Percentiles rank a stretch among this genome's conserved stretches.
These are phyloP conservation scores for Seriola dumerili DNA, from an alignment of 2,113 vertebrate species.

Conservation along the genomic window DNA sequence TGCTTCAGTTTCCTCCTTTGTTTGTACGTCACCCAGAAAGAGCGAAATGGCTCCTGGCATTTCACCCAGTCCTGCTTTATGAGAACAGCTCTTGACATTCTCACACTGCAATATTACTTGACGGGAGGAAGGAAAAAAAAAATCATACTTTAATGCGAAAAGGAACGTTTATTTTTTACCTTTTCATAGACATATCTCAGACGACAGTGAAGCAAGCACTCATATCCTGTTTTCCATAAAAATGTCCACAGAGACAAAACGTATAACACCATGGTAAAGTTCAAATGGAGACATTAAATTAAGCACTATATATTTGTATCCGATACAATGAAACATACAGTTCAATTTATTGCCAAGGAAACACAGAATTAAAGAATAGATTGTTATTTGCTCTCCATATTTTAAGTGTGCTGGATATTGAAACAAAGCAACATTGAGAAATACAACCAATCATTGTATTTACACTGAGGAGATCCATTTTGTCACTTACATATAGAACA, in stretches of 20 bases:
- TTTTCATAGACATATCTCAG: conserved; percentile 49
- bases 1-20: conserved; percentile 8
- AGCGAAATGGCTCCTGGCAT: conserved; percentile 27
- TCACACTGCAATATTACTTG: background rate
- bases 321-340: conserved; percentile 50
- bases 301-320: conserved; percentile 52
- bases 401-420: conserved; percentile 26
- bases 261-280: conserved; percentile 47
- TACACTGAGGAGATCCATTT: conserved; percentile 34
- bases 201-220: conserved; percentile 60
- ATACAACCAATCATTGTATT: conserved; percentile 55
- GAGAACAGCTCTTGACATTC: conserved; percentile 21
- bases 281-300: conserved; percentile 72
- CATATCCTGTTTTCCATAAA: conserved; percentile 52
- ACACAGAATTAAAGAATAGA: conserved; percentile 35
- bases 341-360: conserved; percentile 39
- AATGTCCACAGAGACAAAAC: conserved; percentile 59
- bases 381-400: conserved; percentile 11
- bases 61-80: conserved; percentile 18
- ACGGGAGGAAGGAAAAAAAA: background rate
- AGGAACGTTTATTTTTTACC: conserved; percentile 69
- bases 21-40: background rate
- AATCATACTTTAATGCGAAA: conserved; percentile 55
- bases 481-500: background rate
- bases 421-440: conserved; percentile 27